Evolutionary conservation across 2,797 vertebrate species (phyloP), one percentile per base, ranked within the genome.

Genomic region (Petrocephalus sullivani): DNA sequence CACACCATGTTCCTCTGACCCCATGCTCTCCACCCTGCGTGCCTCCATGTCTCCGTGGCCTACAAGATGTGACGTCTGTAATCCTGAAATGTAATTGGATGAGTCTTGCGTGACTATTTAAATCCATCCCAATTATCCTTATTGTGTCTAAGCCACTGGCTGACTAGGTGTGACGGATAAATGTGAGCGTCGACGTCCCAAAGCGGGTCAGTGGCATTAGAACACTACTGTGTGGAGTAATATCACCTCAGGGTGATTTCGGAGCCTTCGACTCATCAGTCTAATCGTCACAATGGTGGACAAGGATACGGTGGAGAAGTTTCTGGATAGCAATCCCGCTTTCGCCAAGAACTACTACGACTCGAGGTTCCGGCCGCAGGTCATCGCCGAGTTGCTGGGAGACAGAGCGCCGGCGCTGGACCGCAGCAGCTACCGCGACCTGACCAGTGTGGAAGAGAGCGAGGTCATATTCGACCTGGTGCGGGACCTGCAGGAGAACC

Each of bases 381-480:
- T 97, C 89, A 91, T 98, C 91, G 93, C 96, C 0, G 94, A 96
- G 19, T 93, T 98, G 88, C 93, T 98, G 89, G 95, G 89, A 86
- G 92, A 92, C 90, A 93, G 93, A 37, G 93, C 95, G 89, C 88
- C 91, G 0, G 90, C 83, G 0, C 88, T 97, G 90, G 96, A 98
- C 89, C 87, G 93, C 83, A 93, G 92, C 90, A 85, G 33, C 21
- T 96, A 92, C 90, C 97, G 96, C 9, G 87, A 94, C 0, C 90
- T 96, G 91, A 94, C 88, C 8, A 92, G 90, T 0, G 92, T 97
- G 90, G 97, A 98, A 54, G 96, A 98, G 93, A 98, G 97, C 5
- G 97, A 98, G 91, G 90, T 98, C 89, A 93, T 98, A 64, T 97
- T 97, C 0, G 97, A 98, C 90, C 93, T 98, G 90, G 90, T 98